These are phyloP conservation scores for Saguinus midas DNA, from an alignment of 2,113 vertebrate species.

Conservation along the genomic window DNA sequence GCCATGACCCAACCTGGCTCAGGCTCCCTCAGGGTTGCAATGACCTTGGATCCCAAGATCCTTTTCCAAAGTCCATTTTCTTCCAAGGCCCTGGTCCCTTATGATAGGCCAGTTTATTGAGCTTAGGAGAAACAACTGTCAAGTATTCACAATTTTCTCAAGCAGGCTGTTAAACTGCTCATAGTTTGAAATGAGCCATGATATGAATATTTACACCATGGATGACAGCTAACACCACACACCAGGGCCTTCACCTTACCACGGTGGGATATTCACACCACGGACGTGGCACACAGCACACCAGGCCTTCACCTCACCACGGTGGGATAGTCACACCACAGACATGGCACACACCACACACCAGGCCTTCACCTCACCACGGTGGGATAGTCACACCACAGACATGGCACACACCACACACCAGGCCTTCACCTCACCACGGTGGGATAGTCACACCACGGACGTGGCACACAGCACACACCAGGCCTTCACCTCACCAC, in stretches of 20 bases:
- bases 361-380: no score
- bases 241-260: no score
- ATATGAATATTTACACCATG: no score
- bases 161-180: background rate
- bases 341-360: no score
- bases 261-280: background rate
- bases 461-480: background rate
- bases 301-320: background rate
- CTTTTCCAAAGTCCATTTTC: background rate
- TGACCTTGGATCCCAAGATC: background rate
- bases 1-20: background rate
- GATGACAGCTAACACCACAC: background rate
- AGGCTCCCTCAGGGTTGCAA: background rate
- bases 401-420: background rate
- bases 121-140: no score
- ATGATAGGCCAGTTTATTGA: no score
- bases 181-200: background rate
- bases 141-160: background rate
- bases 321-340: no score
- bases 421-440: no score
- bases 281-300: background rate
- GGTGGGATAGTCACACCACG: no score
- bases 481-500: no score
- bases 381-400: no score
- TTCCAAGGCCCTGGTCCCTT: no score